These are phyloP conservation scores for Pemphigus obesinymphae DNA, from an alignment of 1,140 invertebrate species.

Conservation along the genomic window DNA sequence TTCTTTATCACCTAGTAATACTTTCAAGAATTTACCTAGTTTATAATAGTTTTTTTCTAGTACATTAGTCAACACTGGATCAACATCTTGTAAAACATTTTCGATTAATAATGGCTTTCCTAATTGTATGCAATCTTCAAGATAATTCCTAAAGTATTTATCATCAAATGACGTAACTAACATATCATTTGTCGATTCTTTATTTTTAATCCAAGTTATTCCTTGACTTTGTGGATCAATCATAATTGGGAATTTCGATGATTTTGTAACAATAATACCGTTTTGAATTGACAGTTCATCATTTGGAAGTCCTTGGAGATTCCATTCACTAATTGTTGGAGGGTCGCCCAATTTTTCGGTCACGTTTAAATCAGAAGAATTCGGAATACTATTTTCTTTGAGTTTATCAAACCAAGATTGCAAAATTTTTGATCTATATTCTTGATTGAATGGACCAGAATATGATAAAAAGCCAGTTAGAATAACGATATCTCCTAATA, in stretches of 20 bases:
- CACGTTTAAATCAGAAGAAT: slow-evolving; percentile 68
- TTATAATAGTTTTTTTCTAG: slow-evolving; percentile 72
- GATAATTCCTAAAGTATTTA: slow-evolving; percentile 73
- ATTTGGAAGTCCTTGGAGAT: slow-evolving; percentile 59
- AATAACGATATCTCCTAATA: slow-evolving; percentile 81
- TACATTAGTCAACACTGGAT: slow-evolving; percentile 77
- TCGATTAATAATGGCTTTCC: slow-evolving; percentile 80
- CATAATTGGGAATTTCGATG: slow-evolving; percentile 79
- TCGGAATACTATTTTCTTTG: slow-evolving; percentile 66
- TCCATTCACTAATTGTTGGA: slow-evolving; percentile 60
- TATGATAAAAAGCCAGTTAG: slow-evolving; percentile 86
- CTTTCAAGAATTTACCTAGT: slow-evolving; percentile 50
- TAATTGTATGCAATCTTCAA: slow-evolving; percentile 77
- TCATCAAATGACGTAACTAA: slow-evolving; percentile 75
- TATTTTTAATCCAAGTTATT: slow-evolving; percentile 86
- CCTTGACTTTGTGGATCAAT: slow-evolving; percentile 90
- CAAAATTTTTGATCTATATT: slow-evolving; percentile 47
- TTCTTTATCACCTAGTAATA: slow-evolving; percentile 82
- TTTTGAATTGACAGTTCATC: slow-evolving; percentile 89
- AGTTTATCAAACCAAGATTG: slow-evolving; percentile 68
- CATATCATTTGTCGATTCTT: slow-evolving; percentile 78
- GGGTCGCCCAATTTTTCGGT: slow-evolving; percentile 72
- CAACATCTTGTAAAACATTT: slow-evolving; percentile 77
- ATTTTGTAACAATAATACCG: slow-evolving; percentile 77
- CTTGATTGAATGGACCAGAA: slow-evolving; percentile 68